Base-by-base conservation (phyloP, 2,888 invertebrate species). In the Loripinus fragilis region DNA sequence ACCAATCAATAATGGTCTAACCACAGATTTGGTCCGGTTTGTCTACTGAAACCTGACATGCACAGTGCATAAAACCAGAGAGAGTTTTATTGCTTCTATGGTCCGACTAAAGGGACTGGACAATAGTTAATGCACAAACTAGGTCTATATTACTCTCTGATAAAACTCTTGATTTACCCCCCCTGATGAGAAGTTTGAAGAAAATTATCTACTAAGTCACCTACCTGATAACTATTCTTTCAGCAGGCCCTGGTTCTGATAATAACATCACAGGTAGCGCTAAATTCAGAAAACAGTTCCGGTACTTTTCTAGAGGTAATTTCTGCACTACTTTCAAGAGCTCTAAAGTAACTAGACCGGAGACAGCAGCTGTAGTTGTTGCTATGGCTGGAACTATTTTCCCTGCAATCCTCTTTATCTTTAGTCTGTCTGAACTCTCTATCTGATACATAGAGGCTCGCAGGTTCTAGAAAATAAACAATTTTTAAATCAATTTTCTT, bases 371-470 rank as follows among this genome's bases (percentile, higher is more conserved):
- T 15, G 94, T 94, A n/a, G 94, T 94, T 3, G 94, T 94, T 68
- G 94, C 94, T 52, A 94, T 94, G 74, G 94, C 94, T 7, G 94
- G 94, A 8, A 94, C 92, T 55, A 94, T 94, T 35, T 91, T 87
- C 2, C 94, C 94, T n/a, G 94, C 94, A 23, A 94, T 94, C 30
- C 91, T 87, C 80, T 93, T 92, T 23, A 91, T 90, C 80, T 91
- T 92, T 65, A 93, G 86, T 52, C 93, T 85, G 76, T 93, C 93
- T 41, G 88, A 89, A 23, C 71, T 81, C 71, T 92, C 93, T 70
- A 94, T 93, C 74, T 85, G 87, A 85, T 94, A 94, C 93, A 93
- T 93, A 68, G 75, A 74, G 1, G 91, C 94, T 67, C 94, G 83
- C 65, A 94, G 86, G 84, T 94, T 94, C 93, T 93, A 81, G 2